Evolutionary conservation across 2,113 vertebrate species (phyloP).

Genomic region (Mixornis gularis): DNA sequence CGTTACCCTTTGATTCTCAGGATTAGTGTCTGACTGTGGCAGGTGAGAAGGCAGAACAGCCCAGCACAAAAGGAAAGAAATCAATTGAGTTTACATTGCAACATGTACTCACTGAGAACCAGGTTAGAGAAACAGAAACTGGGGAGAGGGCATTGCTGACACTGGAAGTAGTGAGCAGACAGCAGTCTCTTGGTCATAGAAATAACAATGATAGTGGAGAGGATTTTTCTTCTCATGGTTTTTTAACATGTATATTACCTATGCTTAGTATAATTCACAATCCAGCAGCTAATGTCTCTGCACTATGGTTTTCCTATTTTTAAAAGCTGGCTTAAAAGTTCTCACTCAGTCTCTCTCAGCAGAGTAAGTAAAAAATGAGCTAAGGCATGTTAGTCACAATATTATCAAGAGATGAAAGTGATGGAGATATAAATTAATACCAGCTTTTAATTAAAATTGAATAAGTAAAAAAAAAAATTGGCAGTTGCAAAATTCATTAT

Average conservation of each 20-base stretch:
- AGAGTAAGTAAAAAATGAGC: not conserved
- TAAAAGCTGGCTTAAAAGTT: not conserved
- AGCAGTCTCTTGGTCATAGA: not conserved
- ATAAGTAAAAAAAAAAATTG: slow-evolving; percentile 37
- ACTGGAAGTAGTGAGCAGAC: not conserved
- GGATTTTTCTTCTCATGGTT: not conserved
- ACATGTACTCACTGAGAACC: not conserved
- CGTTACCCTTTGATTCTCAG: not conserved
- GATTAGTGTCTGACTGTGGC: not conserved
- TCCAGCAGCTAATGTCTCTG: not conserved
- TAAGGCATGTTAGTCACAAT: slow-evolving; percentile 37
- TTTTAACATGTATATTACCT: not conserved
- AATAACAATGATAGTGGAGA: not conserved
- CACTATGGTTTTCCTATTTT: not conserved
- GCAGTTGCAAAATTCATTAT: slow-evolving; percentile 43
- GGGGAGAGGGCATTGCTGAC: not conserved
- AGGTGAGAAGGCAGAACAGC: slow-evolving; percentile 24
- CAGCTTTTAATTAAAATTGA: slow-evolving; percentile 56
- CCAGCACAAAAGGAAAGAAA: not conserved
- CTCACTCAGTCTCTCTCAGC: not conserved
- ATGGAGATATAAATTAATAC: slow-evolving; percentile 42
- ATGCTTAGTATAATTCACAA: not conserved
- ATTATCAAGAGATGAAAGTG: slow-evolving; percentile 61
- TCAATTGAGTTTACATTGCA: not conserved
- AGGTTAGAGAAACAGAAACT: not conserved